Evolutionary conservation across 2,113 vertebrate genomes (phyloP).

Genomic region (Naja naja): DNA sequence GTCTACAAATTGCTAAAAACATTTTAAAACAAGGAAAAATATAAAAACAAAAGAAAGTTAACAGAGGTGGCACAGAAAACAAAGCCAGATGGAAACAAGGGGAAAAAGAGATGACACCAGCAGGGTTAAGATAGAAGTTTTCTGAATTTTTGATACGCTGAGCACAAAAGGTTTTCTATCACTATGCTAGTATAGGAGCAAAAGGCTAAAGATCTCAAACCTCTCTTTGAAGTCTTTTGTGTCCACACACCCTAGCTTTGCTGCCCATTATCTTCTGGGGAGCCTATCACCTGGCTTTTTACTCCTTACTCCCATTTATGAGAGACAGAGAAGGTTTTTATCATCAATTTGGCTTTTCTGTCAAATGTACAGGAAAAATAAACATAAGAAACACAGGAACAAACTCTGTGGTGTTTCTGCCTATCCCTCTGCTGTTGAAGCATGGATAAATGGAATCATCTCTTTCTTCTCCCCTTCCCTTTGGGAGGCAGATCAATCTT

Average conservation of each 20-base stretch:
- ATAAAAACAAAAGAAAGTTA: neutral
- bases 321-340: neutral
- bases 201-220: neutral
- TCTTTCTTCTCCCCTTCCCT: neutral
- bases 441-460: neutral
- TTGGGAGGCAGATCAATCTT: neutral
- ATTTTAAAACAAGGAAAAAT: neutral
- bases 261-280: neutral
- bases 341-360: neutral
- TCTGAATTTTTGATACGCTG: neutral
- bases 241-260: neutral
- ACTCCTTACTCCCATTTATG: neutral
- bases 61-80: neutral
- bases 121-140: neutral
- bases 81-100: neutral
- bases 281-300: neutral
- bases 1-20: neutral
- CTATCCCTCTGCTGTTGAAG: neutral
- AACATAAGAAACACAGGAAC: neutral
- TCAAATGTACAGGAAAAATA: neutral
- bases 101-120: neutral
- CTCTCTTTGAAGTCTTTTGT: neutral
- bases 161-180: neutral
- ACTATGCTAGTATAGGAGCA: neutral
- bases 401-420: neutral